Evolutionary conservation across 1,140 invertebrate species (phyloP).

Genomic region (Cydia strobilella): DNA sequence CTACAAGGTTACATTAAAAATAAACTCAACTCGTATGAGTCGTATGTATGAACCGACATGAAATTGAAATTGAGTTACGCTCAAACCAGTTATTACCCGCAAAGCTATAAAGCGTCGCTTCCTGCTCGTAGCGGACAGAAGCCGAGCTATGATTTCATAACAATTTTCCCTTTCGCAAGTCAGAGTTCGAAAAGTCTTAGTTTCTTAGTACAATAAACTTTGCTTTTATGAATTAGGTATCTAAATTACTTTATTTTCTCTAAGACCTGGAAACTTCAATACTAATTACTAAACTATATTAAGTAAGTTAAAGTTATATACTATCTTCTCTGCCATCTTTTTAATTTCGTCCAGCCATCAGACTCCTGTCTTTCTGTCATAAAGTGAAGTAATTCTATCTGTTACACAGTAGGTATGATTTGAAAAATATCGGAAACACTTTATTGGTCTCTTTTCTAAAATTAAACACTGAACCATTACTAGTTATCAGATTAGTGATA

Average conservation of each 20-base stretch:
- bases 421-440: too few species aligned
- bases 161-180: constrained; percentile 72
- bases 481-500: too few species aligned
- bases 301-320: too few species aligned
- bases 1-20: constrained; percentile 23
- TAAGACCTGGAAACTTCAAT: not conserved
- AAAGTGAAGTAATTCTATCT: too few species aligned
- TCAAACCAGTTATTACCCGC: constrained; percentile 64
- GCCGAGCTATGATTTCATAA: constrained; percentile 68
- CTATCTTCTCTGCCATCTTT: too few species aligned
- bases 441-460: too few species aligned
- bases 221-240: not conserved
- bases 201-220: constrained; percentile 15
- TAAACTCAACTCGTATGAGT: constrained; percentile 15
- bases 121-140: constrained; percentile 59
- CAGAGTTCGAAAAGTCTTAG: constrained; percentile 33
- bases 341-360: too few species aligned
- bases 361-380: too few species aligned
- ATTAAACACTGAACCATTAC: too few species aligned
- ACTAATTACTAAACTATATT: not conserved
- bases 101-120: constrained; percentile 61
- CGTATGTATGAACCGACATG: constrained; percentile 35
- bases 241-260: not conserved
- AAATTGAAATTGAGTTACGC: constrained; percentile 52
- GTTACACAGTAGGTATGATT: too few species aligned